These are phyloP conservation scores for Ceraclea dissimilis DNA, from an alignment of 2,888 invertebrate species.

Conservation along the genomic window DNA sequence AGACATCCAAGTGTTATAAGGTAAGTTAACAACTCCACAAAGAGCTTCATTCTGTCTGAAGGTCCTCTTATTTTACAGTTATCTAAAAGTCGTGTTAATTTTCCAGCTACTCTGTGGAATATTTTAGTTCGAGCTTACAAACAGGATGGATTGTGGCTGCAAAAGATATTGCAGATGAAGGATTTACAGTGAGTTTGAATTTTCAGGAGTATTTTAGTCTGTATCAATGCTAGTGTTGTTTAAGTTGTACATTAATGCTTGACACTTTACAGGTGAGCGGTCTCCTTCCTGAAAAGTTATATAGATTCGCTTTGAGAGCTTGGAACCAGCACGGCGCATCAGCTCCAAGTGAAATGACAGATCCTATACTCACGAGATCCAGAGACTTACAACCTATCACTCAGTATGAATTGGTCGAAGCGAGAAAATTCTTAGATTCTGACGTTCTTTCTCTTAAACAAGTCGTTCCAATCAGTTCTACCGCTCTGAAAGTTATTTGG, in stretches of 20 bases:
- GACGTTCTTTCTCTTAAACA: slow-evolving; percentile 69
- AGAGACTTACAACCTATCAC: slow-evolving; percentile 60
- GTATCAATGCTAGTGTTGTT: too few species aligned
- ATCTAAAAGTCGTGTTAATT: neutral
- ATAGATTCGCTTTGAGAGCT: slow-evolving; percentile 78
- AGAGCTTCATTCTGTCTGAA: too few species aligned
- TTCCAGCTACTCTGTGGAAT: slow-evolving; percentile 67
- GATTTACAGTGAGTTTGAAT: slow-evolving; percentile 64
- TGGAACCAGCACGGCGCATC: slow-evolving; percentile 82
- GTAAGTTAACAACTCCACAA: too few species aligned
- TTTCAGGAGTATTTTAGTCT: too few species aligned
- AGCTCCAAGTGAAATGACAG: slow-evolving; percentile 69
- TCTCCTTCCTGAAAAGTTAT: slow-evolving; percentile 71
- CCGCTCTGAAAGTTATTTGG: slow-evolving; percentile 74
- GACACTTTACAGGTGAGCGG: slow-evolving; percentile 47
- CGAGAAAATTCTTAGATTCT: slow-evolving; percentile 66
- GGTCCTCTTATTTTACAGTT: too few species aligned
- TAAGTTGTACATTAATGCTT: too few species aligned
- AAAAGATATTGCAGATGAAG: slow-evolving; percentile 58
- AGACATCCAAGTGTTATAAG: slow-evolving; percentile 39
- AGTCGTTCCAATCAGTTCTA: slow-evolving; percentile 63
- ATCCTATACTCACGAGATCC: slow-evolving; percentile 59
- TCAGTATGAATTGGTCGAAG: slow-evolving; percentile 69
- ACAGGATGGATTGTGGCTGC: slow-evolving; percentile 71
- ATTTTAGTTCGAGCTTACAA: slow-evolving; percentile 69